A percentile compares a stretch with the other conserved stretches of the same genome.
phyloP scores from a whole-genome alignment of 2,888 invertebrate genomes.

The Amphiduros pacificus region DNA sequence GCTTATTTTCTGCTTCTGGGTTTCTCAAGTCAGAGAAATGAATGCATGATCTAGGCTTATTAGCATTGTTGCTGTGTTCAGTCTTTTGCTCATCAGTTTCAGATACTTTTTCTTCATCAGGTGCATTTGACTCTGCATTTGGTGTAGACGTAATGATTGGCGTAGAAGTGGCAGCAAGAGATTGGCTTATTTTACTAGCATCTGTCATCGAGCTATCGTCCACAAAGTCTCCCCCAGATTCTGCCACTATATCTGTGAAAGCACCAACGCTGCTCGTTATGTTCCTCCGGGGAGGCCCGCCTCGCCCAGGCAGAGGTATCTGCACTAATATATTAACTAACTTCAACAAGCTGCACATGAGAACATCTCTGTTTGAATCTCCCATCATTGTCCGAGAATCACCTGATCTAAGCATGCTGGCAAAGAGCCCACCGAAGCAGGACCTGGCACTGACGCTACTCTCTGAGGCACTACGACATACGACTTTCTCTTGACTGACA shows the following conservation, averaged over 20 bases:
- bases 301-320: slow-evolving; percentile 30
- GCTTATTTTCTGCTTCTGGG: slow-evolving; percentile 1
- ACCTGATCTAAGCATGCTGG: slow-evolving; percentile 72
- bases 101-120: slow-evolving; percentile 50
- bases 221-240: background rate
- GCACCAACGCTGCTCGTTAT: background rate
- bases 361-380: slow-evolving; percentile 48
- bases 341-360: slow-evolving; percentile 54
- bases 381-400: slow-evolving; percentile 42
- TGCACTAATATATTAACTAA: slow-evolving; percentile 51
- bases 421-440: slow-evolving; percentile 76
- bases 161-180: slow-evolving; percentile 31
- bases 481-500: slow-evolving; percentile 48
- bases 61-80: background rate
- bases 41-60: slow-evolving; percentile 11
- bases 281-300: background rate
- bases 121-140: slow-evolving; percentile 11
- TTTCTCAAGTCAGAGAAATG: slow-evolving; percentile 16
- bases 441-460: slow-evolving; percentile 62
- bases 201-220: slow-evolving; percentile 41
- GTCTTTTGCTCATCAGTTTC: slow-evolving; percentile 88
- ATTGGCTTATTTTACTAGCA: slow-evolving; percentile 41
- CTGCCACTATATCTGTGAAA: background rate
- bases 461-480: slow-evolving; percentile 58
- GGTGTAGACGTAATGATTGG: background rate